phyloP scores from a whole-genome alignment of 1,140 invertebrate genomes.

The Pogonus chalceus region DNA sequence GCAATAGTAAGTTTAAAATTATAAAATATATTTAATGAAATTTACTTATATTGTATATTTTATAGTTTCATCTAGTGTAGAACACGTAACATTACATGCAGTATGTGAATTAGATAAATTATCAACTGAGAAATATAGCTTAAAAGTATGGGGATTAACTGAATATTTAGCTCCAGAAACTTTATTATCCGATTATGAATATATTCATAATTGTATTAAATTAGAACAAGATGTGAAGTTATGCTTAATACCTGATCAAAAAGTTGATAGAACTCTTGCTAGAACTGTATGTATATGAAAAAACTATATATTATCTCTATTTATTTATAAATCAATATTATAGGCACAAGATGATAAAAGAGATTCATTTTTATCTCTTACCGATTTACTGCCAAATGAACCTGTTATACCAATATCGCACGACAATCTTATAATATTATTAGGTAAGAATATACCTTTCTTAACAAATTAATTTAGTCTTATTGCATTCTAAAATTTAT shows the following conservation, averaged over 20 bases:
- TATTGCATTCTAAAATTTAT: neutral
- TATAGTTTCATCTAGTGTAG: slow-evolving; percentile 73
- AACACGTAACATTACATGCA: slow-evolving; percentile 80
- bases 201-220: slow-evolving; percentile 89
- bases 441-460: slow-evolving; percentile 48
- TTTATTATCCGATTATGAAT: slow-evolving; percentile 77
- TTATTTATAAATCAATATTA: slow-evolving; percentile 14
- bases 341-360: slow-evolving; percentile 62
- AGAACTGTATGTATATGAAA: slow-evolving; percentile 49
- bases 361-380: slow-evolving; percentile 55
- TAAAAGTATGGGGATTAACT: slow-evolving; percentile 69
- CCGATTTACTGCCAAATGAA: slow-evolving; percentile 66
- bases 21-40: slow-evolving; percentile 3
- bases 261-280: slow-evolving; percentile 52
- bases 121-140: slow-evolving; percentile 29
- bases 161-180: slow-evolving; percentile 67
- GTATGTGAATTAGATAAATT: slow-evolving; percentile 64
- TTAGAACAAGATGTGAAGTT: slow-evolving; percentile 83
- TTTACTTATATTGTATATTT: slow-evolving; percentile 21
- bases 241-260: slow-evolving; percentile 54
- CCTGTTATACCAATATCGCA: slow-evolving; percentile 61
- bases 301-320: slow-evolving; percentile 9
- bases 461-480: slow-evolving; percentile 11
- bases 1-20: slow-evolving; percentile 55
- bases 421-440: slow-evolving; percentile 65